Evolutionary conservation across 1,140 invertebrate genomes (phyloP), one percentile per base, ranked within the genome.

Genomic region (Aradophagus sp.): DNA sequence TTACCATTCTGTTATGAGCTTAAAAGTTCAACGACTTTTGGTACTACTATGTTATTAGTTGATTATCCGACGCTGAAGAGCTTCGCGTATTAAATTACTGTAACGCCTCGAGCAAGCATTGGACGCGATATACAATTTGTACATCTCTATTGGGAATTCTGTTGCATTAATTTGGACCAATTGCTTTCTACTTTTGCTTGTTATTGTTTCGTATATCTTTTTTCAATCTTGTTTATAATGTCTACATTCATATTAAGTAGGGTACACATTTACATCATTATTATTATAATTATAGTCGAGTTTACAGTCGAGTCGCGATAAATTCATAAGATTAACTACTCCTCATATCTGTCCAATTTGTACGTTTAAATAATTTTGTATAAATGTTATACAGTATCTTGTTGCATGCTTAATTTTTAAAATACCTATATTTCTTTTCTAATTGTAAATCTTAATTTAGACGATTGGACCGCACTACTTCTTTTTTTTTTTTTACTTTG

Each of bases 191-290:
- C 14, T 17, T 12, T 17, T n/a, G 2, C 6, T 39, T 19, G 6
- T 2, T 50, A n/a, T n/a, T n/a, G n/a, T n/a, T n/a, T n/a, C n/a
- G n/a, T 10, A 16, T 8, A 12, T 23, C 23, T 20, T 56, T 20
- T n/a, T 26, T 29, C 10, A 11, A 13, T 13, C 15, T 35, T 26
- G 2, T n/a, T 12, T 4, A 10, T 20, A 48, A 38, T 36, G 17
- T 58, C 53, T 47, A 67, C 56, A 45, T 11, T 63, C 53, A 44
- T 58, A n/a, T n/a, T n/a, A n/a, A n/a, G n/a, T n/a, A n/a, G n/a
- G n/a, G n/a, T n/a, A n/a, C n/a, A n/a, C n/a, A n/a, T n/a, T n/a
- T n/a, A n/a, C n/a, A n/a, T n/a, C n/a, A 45, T 45, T 27, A 35
- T 41, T 31, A 10, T n/a, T 32, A 52, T 35, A 47, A 42, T 61